Evolutionary conservation across 2,113 vertebrate species (phyloP).

Genomic region (Pseudonaja textilis): DNA sequence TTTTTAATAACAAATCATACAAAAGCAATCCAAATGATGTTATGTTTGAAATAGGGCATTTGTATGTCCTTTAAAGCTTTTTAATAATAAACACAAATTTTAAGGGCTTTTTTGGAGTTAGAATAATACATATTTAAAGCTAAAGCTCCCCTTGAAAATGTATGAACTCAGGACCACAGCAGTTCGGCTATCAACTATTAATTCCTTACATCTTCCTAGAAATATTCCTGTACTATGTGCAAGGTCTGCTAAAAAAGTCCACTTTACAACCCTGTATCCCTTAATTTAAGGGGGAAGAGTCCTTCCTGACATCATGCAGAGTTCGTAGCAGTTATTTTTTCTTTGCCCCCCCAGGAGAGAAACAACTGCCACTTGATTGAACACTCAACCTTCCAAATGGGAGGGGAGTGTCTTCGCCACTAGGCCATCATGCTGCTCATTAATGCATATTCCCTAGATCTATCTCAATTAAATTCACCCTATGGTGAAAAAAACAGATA

Average conservation of each 20-base stretch:
- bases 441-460: neutral
- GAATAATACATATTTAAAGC: neutral
- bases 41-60: neutral
- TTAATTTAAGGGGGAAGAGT: neutral
- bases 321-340: neutral
- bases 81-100: neutral
- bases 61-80: neutral
- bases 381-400: neutral
- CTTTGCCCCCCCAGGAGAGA: neutral
- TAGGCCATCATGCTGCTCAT: neutral
- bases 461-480: neutral
- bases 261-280: neutral
- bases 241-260: neutral
- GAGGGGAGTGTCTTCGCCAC: neutral
- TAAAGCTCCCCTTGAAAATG: neutral
- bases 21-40: neutral
- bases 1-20: neutral
- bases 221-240: neutral
- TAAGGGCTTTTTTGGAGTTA: neutral
- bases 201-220: neutral
- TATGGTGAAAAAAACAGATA: neutral
- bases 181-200: neutral
- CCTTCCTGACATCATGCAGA: neutral
- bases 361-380: neutral
- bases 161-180: neutral